Percentiles rank a stretch among this genome's conserved stretches.
phyloP scores from a whole-genome alignment of 2,888 invertebrate genomes.

The Willowsia nigromaculata region DNA sequence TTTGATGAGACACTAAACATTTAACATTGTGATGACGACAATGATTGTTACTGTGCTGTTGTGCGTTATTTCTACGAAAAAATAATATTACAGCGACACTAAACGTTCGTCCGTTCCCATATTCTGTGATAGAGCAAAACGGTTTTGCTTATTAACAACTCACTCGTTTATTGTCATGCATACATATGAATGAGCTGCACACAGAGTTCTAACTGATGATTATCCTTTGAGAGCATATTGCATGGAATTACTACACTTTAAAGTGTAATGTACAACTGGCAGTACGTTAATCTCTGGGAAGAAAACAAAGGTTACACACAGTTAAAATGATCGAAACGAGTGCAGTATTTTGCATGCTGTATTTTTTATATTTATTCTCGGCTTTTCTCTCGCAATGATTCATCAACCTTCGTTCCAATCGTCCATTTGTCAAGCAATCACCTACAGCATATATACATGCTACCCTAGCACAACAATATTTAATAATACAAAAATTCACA shows the following conservation, averaged over 20 bases:
- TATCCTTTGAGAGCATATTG: background rate
- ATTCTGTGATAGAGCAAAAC: background rate
- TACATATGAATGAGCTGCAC: background rate
- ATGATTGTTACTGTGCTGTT: background rate
- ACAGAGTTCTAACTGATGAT: background rate
- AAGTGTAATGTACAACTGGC: background rate
- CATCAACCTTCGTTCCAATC: constrained; percentile 37
- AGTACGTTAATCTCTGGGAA: background rate
- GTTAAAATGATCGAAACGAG: constrained; percentile 1
- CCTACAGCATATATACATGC: background rate
- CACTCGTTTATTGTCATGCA: background rate
- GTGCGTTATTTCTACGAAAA: background rate
- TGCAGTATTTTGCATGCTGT: background rate
- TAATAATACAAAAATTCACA: constrained; percentile 1
- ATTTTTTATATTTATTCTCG: constrained; percentile 8
- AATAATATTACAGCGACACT: background rate
- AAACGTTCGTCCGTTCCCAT: constrained; percentile 5
- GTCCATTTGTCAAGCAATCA: constrained; percentile 30
- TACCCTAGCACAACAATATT: background rate
- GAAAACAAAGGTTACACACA: constrained; percentile 18
- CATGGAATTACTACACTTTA: background rate
- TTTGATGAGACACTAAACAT: constrained; percentile 4
- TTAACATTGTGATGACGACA: background rate
- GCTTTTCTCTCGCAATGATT: constrained; percentile 35
- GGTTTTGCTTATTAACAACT: background rate